Evolutionary conservation across 2,888 invertebrate genomes (phyloP).

Genomic region (Crematogaster levior): DNA sequence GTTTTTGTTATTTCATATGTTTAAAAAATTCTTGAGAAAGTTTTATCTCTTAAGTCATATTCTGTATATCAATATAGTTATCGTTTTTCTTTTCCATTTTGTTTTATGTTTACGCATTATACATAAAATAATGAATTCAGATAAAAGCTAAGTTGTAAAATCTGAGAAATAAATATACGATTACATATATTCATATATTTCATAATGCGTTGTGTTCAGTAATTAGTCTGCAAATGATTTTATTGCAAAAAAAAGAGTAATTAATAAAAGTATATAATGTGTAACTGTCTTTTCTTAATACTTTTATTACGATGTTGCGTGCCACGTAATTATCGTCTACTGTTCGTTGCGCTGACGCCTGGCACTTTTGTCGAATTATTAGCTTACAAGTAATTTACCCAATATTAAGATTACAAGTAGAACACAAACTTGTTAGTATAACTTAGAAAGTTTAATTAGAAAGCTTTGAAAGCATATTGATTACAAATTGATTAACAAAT

Average conservation of each 20-base stretch:
- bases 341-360: background rate
- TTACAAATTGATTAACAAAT: background rate
- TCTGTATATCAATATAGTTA: background rate
- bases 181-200: background rate
- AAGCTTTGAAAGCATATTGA: background rate
- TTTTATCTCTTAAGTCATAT: background rate
- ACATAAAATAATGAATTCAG: background rate
- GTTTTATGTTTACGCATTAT: background rate
- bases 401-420: slow-evolving; percentile 7
- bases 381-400: background rate
- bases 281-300: background rate
- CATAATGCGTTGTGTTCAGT: background rate
- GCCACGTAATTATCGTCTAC: background rate
- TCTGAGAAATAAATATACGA: background rate
- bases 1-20: background rate
- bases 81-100: background rate
- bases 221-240: background rate
- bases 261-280: background rate
- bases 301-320: background rate
- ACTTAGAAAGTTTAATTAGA: too few species aligned
- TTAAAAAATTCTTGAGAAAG: background rate
- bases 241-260: background rate
- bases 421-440: background rate
- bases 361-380: background rate
- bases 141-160: background rate